A percentile compares a stretch with the other conserved stretches of the same genome.
Evolutionary conservation across 2,113 vertebrate genomes (phyloP).

Genomic region (Triplophysa rosa): DNA sequence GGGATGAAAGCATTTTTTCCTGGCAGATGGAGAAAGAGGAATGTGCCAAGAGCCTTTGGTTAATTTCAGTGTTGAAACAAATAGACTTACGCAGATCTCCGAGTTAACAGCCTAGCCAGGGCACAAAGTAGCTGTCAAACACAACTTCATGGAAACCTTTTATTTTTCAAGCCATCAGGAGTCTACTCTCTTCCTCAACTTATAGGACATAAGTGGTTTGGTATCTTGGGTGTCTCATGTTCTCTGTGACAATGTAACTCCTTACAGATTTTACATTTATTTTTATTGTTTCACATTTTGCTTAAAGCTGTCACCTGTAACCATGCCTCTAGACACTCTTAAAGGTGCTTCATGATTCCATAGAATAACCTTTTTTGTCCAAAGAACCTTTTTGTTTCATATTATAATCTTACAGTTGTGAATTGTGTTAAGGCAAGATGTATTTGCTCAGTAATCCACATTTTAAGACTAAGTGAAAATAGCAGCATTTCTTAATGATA

Average conservation of each 20-base stretch:
- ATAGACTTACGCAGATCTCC: background rate
- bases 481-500: too few relatives aligned
- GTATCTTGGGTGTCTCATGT: background rate
- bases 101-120: background rate
- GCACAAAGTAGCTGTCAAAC: background rate
- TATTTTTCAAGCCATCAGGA: background rate
- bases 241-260: background rate
- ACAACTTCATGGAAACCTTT: background rate
- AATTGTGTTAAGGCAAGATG: too few relatives aligned
- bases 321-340: too few relatives aligned
- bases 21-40: background rate
- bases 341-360: too few relatives aligned
- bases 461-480: too few relatives aligned
- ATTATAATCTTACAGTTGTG: too few relatives aligned
- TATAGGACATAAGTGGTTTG: background rate
- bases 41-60: background rate
- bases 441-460: too few relatives aligned
- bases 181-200: background rate
- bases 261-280: background rate
- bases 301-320: too few relatives aligned
- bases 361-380: too few relatives aligned
- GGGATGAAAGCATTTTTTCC: background rate
- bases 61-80: background rate
- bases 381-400: too few relatives aligned
- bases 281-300: too few relatives aligned